These are phyloP conservation scores for Dromius quadrimaculatus DNA, from an alignment of 2,888 invertebrate species.

Conservation along the genomic window DNA sequence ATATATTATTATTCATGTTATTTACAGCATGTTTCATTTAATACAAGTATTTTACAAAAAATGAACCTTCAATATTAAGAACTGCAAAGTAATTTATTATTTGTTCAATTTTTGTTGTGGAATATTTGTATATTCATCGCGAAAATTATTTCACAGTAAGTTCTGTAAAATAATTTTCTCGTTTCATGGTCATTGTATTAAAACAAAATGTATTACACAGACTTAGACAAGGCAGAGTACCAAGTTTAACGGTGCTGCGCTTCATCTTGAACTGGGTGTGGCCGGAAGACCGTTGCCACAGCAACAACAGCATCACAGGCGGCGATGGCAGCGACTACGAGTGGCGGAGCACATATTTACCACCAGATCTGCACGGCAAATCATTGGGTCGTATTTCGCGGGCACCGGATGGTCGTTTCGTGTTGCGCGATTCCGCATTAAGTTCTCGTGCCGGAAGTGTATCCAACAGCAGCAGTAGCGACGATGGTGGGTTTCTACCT, in stretches of 20 bases:
- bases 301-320: slow-evolving; percentile 64
- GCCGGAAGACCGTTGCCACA: slow-evolving; percentile 78
- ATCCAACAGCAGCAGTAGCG: slow-evolving; percentile 75
- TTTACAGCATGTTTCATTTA: too few relatives aligned
- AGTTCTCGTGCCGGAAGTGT: slow-evolving; percentile 71
- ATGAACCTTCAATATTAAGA: too few relatives aligned
- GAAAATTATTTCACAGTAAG: too few relatives aligned
- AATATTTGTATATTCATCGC: too few relatives aligned
- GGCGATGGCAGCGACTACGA: slow-evolving; percentile 51
- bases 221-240: slow-evolving; percentile 95
- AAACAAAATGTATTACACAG: slow-evolving; percentile 65
- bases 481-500: slow-evolving; percentile 88
- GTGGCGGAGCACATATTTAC: slow-evolving; percentile 65
- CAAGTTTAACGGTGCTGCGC: slow-evolving; percentile 85
- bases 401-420: slow-evolving; percentile 81
- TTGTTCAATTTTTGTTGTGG: too few relatives aligned
- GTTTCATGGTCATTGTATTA: not conserved
- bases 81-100: too few relatives aligned
- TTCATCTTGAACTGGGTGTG: slow-evolving; percentile 81
- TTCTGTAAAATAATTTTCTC: slow-evolving; percentile 36
- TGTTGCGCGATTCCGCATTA: slow-evolving; percentile 71
- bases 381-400: slow-evolving; percentile 78
- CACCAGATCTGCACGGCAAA: slow-evolving; percentile 63
- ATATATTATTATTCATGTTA: too few relatives aligned
- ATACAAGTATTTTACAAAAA: too few relatives aligned